Evolutionary conservation across 2,113 vertebrate genomes (phyloP).

Genomic region (Entomyzon cyanotis): DNA sequence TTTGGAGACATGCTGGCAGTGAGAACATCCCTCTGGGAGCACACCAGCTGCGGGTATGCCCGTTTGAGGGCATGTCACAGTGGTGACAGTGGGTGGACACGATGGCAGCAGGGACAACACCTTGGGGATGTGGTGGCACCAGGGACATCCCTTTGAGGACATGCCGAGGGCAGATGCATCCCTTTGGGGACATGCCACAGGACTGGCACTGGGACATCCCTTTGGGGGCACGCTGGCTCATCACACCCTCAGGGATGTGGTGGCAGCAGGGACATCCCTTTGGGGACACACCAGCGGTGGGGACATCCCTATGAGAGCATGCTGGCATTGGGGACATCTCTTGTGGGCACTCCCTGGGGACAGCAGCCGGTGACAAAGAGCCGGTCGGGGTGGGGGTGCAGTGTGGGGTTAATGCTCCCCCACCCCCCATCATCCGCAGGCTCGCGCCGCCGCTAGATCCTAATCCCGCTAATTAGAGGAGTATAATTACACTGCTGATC

Average conservation of each 20-base stretch:
- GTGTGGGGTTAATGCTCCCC: background rate
- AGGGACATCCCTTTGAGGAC: background rate
- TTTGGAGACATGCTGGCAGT: background rate
- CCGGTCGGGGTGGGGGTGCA: background rate
- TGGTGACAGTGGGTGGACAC: background rate
- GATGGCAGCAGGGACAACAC: background rate
- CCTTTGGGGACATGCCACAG: background rate
- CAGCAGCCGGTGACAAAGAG: background rate
- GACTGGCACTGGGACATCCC: background rate
- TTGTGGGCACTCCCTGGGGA: background rate
- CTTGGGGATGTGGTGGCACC: background rate
- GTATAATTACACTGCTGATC: constrained; percentile 59
- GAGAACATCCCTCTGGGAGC: background rate
- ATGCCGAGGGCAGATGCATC: background rate
- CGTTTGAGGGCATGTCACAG: background rate
- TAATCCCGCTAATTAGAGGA: constrained; percentile 68
- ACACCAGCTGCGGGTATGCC: background rate
- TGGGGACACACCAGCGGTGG: background rate
- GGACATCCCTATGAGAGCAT: background rate
- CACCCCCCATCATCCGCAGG: background rate
- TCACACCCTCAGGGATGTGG: background rate
- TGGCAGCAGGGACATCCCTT: background rate
- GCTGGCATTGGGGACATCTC: background rate
- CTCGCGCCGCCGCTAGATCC: background rate
- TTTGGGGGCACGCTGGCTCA: background rate